Evolutionary conservation across 1,140 invertebrate species (phyloP).

Genomic region (Brachystomella parvula): DNA sequence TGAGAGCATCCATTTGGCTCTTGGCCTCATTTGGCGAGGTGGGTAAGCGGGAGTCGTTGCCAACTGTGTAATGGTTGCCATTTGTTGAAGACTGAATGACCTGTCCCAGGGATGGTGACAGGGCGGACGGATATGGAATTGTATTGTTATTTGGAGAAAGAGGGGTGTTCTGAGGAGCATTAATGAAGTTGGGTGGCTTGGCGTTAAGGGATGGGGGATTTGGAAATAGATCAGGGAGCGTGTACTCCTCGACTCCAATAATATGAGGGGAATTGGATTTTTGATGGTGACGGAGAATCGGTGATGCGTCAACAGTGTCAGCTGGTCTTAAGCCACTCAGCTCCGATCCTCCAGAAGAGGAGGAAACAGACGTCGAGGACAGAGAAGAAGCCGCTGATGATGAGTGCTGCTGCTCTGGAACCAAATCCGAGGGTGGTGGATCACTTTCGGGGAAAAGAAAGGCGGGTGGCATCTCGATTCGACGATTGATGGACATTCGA

Average conservation of each 20-base stretch:
- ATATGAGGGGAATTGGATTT: constrained; percentile 8
- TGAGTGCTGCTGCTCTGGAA: constrained; percentile 47
- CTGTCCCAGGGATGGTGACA: no score
- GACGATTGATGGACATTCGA: constrained; percentile 59
- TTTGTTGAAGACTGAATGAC: no score
- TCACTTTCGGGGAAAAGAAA: constrained; percentile 70
- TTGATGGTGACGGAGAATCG: background rate
- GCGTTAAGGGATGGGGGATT: background rate
- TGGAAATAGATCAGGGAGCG: constrained; percentile 33
- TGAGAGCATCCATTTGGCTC: no score
- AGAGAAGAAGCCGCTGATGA: constrained; percentile 21
- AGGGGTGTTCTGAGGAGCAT: background rate
- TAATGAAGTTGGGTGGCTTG: background rate
- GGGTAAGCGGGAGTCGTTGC: no score
- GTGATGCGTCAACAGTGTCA: constrained; percentile 26
- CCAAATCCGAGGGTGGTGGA: constrained; percentile 52
- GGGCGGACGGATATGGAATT: background rate
- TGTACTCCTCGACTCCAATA: constrained; percentile 31
- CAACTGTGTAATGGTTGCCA: no score
- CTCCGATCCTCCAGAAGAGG: background rate
- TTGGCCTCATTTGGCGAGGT: no score
- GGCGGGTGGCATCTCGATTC: constrained; percentile 71
- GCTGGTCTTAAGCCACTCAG: background rate
- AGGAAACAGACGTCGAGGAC: constrained; percentile 39
- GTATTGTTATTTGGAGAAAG: constrained; percentile 5